Percentiles rank a stretch among this genome's conserved stretches.
Conservation (phyloP, 2,888 invertebrate species). For the Neelides folsomi region DNA sequence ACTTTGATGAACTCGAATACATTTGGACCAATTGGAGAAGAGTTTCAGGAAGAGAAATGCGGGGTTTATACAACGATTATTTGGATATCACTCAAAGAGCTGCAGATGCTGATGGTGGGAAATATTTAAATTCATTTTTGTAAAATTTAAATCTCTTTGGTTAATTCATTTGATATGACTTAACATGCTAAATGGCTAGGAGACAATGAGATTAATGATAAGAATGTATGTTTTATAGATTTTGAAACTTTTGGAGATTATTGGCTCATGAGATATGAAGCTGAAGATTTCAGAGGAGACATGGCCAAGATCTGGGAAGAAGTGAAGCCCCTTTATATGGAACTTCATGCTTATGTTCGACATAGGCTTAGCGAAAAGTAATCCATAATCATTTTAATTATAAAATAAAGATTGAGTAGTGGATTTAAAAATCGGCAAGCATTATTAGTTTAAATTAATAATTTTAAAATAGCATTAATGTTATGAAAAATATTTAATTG, state of each 20-base stretch:
- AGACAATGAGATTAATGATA: too few relatives aligned
- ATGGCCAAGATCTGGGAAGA: constrained; percentile 47
- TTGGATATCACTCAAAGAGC: constrained; percentile 67
- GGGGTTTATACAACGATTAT: constrained; percentile 62
- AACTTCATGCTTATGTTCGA: constrained; percentile 69
- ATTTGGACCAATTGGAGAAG: constrained; percentile 73
- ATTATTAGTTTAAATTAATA: too few relatives aligned
- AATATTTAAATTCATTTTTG: constrained; percentile 16
- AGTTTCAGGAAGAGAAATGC: constrained; percentile 60
- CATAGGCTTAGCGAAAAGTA: constrained; percentile 51
- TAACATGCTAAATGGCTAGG: too few relatives aligned
- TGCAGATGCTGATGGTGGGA: constrained; percentile 59
- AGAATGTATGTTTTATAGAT: constrained; percentile 45
- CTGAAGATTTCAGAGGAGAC: constrained; percentile 40
- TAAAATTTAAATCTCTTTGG: constrained; percentile 36
- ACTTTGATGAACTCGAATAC: constrained; percentile 59
- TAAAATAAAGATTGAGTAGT: too few relatives aligned
- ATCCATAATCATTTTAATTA: constrained; percentile 42
- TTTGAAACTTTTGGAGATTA: constrained; percentile 74
- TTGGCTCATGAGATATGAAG: constrained; percentile 76
- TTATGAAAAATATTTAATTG: too few relatives aligned
- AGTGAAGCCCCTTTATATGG: constrained; percentile 61
- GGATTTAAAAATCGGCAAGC: too few relatives aligned
- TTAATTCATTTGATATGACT: too few relatives aligned
- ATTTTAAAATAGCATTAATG: too few relatives aligned